phyloP scores from a whole-genome alignment of 2,797 vertebrate genomes.

The Coendou prehensilis region DNA sequence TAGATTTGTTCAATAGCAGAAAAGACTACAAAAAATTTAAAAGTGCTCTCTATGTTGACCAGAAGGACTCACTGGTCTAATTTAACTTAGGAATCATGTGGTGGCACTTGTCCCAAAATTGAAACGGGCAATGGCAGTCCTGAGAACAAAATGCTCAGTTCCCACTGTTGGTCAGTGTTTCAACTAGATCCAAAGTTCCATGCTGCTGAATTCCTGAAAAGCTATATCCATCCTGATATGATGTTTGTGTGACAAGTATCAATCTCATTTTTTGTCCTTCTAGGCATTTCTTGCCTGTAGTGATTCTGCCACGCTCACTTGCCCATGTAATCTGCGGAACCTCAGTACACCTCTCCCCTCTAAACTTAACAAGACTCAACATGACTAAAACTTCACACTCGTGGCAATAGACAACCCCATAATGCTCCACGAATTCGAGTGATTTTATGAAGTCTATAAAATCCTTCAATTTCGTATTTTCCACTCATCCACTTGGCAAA shows the following conservation, averaged over 20 bases:
- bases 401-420: not conserved
- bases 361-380: not conserved
- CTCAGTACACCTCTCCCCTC: not conserved
- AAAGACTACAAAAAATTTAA: conserved; percentile 20
- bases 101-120: not conserved
- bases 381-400: not conserved
- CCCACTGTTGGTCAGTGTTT: not conserved
- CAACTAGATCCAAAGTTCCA: not conserved
- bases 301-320: not conserved
- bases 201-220: not conserved
- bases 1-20: not conserved
- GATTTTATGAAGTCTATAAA: not conserved
- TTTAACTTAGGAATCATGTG: not conserved
- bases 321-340: not conserved
- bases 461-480: not conserved
- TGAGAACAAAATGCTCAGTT: not conserved
- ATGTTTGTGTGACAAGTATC: not conserved
- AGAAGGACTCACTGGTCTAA: not conserved
- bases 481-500: not conserved
- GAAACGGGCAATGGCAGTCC: not conserved
- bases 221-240: not conserved
- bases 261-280: not conserved
- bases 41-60: not conserved
- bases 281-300: not conserved
- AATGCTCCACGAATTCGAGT: not conserved